Percentiles rank a stretch among this genome's conserved stretches.
phyloP scores from a whole-genome alignment of 2,113 vertebrate species.

The Herpailurus yagouaroundi region DNA sequence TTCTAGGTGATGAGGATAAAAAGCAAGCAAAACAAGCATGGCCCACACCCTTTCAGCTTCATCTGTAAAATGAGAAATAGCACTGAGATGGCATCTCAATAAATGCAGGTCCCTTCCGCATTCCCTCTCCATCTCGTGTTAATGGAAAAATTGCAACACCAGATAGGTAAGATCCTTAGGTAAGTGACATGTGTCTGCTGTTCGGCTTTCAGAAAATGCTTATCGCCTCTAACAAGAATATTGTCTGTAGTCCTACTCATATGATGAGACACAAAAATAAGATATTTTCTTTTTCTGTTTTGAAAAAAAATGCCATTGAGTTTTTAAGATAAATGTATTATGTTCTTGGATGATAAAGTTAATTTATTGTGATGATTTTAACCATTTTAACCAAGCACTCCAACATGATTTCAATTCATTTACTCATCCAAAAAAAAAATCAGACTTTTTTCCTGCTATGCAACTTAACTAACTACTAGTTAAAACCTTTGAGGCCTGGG shows the following conservation, averaged over 20 bases:
- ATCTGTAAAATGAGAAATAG: background rate
- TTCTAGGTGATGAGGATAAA: background rate
- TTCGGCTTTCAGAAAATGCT: background rate
- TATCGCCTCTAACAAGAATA: background rate
- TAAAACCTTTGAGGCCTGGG: constrained; percentile 14
- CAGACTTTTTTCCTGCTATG: background rate
- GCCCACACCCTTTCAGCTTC: background rate
- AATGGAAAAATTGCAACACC: background rate
- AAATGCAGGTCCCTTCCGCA: too few species aligned
- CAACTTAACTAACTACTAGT: background rate
- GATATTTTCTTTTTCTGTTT: background rate
- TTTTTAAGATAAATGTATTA: background rate
- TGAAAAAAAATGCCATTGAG: background rate
- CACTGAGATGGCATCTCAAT: background rate
- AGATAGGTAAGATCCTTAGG: background rate
- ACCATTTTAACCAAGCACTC: background rate
- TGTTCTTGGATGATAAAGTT: background rate
- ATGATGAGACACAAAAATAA: background rate
- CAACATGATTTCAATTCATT: constrained; percentile 27
- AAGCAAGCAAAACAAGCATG: background rate
- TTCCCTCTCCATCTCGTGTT: background rate
- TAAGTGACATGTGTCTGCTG: background rate
- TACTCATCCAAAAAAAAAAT: background rate
- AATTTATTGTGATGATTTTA: background rate
- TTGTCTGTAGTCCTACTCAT: background rate